Conservation (phyloP, 2,797 vertebrate genomes). For the Sebastes kiyomatsui region DNA sequence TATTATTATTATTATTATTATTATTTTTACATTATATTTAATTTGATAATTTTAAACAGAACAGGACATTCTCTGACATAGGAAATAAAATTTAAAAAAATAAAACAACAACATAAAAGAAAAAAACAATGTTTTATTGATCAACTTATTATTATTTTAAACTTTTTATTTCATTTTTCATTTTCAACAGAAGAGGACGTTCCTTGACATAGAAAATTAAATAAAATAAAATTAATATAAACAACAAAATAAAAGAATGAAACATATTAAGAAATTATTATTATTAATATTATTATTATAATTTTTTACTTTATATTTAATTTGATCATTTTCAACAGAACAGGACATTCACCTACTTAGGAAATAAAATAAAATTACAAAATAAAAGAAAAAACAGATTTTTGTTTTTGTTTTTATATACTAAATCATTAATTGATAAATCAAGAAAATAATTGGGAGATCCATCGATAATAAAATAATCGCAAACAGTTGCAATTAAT, state of each 20-base stretch:
- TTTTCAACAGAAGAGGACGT: too few relatives aligned
- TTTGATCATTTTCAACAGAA: too few relatives aligned
- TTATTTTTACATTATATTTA: too few relatives aligned
- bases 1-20: too few relatives aligned
- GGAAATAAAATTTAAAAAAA: not conserved
- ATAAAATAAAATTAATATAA: not conserved
- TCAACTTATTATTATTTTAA: too few relatives aligned
- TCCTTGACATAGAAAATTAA: fast-evolving
- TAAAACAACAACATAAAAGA: too few relatives aligned
- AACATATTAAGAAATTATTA: not conserved
- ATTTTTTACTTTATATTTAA: not conserved
- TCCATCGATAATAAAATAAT: not conserved
- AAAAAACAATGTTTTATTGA: too few relatives aligned
- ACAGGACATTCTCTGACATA: not conserved
- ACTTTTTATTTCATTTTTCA: too few relatives aligned
- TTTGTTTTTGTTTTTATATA: not conserved
- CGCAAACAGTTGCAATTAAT: fast-evolving
- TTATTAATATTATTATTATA: not conserved
- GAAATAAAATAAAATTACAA: not conserved
- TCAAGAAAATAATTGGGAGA: not conserved
- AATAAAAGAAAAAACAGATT: not conserved
- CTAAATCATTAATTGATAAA: not conserved
- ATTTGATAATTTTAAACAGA: not conserved
- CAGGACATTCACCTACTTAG: too few relatives aligned
- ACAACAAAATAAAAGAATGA: not conserved